A percentile compares a stretch with the other conserved stretches of the same genome.
phyloP scores from a whole-genome alignment of 2,797 vertebrate species.

The Malacoctenus gilli region DNA sequence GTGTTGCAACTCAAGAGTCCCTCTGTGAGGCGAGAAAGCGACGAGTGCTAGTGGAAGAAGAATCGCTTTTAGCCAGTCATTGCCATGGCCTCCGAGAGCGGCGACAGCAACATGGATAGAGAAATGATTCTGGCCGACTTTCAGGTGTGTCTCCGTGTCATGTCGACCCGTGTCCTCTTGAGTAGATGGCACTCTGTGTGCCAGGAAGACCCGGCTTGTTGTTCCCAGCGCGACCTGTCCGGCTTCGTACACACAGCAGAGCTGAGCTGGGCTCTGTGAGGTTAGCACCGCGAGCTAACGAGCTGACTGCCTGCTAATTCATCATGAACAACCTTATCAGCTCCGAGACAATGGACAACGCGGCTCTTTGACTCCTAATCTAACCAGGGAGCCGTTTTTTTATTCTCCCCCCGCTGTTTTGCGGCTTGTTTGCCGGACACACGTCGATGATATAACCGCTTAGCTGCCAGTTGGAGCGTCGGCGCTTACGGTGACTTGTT shows the following conservation, averaged over 20 bases:
- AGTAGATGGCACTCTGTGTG: too few species aligned
- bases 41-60: conserved; percentile 71
- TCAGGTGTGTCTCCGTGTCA: conserved; percentile 85
- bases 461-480: too few species aligned
- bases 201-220: too few species aligned
- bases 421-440: too few species aligned
- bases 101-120: conserved; percentile 93
- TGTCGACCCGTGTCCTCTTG: too few species aligned
- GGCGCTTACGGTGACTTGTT: too few species aligned
- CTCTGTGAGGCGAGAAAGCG: conserved; percentile 69
- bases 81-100: conserved; percentile 94
- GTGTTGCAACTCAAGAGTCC: conserved; percentile 47
- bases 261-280: conserved; percentile 33
- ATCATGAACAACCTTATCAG: conserved; percentile 4
- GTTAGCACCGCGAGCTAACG: conserved; percentile 68
- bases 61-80: conserved; percentile 82
- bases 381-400: not conserved
- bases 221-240: too few species aligned
- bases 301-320: conserved; percentile 62
- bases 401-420: not conserved
- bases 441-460: too few species aligned
- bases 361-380: rapidly evolving
- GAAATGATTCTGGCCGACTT: conserved; percentile 99
- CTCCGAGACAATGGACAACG: not conserved
- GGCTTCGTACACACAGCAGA: conserved; percentile 47